Evolutionary conservation across 2,888 invertebrate species (phyloP).

Genomic region (Euclidia mi): DNA sequence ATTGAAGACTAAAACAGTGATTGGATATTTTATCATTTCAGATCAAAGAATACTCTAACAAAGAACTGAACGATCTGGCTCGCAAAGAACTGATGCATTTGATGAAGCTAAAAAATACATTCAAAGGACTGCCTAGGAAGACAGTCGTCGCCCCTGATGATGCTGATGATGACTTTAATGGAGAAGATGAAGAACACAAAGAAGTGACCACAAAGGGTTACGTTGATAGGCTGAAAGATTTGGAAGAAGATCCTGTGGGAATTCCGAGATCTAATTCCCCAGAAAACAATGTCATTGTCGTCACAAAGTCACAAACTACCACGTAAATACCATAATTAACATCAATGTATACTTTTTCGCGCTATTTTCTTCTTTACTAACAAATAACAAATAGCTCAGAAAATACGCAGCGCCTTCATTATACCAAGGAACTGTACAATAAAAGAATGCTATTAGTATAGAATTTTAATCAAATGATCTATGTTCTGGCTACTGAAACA

Average conservation of each 20-base stretch:
- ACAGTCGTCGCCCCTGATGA: slow-evolving; percentile 16
- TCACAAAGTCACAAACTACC: slow-evolving; percentile 66
- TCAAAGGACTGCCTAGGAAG: slow-evolving; percentile 63
- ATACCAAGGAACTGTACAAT: too few species aligned
- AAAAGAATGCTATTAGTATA: too few species aligned
- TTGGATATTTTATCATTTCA: slow-evolving; percentile 58
- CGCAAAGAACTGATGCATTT: slow-evolving; percentile 71
- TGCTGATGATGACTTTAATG: slow-evolving; percentile 38
- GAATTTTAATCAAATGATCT: too few species aligned
- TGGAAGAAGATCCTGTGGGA: slow-evolving; percentile 83
- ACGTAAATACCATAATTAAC: slow-evolving; percentile 70
- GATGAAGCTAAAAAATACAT: slow-evolving; percentile 67
- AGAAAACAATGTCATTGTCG: slow-evolving; percentile 76
- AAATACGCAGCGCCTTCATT: too few species aligned
- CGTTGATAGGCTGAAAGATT: slow-evolving; percentile 70
- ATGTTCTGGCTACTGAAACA: too few species aligned
- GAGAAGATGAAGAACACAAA: slow-evolving; percentile 42
- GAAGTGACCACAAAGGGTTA: slow-evolving; percentile 65
- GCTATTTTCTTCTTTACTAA: too few species aligned
- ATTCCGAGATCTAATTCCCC: slow-evolving; percentile 73
- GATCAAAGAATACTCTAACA: slow-evolving; percentile 83
- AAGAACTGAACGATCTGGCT: slow-evolving; percentile 80
- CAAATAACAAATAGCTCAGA: too few species aligned
- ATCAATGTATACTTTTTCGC: too few species aligned
- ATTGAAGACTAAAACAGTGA: too few species aligned